Conservation (phyloP, 2,797 vertebrate species). For the Peromyscus aztecus region DNA sequence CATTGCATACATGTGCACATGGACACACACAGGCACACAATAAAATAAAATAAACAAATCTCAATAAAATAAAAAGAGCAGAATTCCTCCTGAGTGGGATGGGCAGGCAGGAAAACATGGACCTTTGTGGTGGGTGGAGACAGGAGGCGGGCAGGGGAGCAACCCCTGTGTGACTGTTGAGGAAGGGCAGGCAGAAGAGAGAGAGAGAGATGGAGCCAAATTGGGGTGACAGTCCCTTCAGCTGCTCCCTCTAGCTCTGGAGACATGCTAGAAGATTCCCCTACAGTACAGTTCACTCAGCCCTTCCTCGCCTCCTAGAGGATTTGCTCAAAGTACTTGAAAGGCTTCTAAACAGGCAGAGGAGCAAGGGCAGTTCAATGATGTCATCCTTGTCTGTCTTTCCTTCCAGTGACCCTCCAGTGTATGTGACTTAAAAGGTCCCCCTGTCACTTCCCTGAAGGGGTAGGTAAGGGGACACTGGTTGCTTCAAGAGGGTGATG, state of each 20-base stretch:
- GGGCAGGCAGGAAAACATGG: background rate
- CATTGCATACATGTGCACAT: background rate
- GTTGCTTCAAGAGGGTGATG: background rate
- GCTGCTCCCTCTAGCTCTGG: background rate
- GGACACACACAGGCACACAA: background rate
- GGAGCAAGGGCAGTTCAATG: background rate
- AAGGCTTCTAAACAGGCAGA: background rate
- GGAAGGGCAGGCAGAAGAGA: background rate
- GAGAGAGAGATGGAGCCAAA: background rate
- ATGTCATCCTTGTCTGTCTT: background rate
- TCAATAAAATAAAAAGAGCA: background rate
- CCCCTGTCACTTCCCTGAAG: background rate
- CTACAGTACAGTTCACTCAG: too few species aligned
- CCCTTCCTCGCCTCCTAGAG: too few species aligned
- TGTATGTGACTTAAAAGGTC: background rate
- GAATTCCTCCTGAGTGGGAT: background rate
- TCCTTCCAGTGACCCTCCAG: background rate
- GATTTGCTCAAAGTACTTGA: background rate
- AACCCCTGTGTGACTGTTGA: background rate
- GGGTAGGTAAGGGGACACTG: too few species aligned
- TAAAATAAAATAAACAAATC: background rate
- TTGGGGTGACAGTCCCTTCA: background rate
- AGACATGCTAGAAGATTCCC: background rate
- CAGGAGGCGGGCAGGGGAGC: background rate
- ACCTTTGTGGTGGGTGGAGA: background rate